A percentile compares a stretch with the other conserved stretches of the same genome.
These are phyloP conservation scores for Nudaria mundana DNA, from an alignment of 2,888 invertebrate genomes.

Conservation along the genomic window DNA sequence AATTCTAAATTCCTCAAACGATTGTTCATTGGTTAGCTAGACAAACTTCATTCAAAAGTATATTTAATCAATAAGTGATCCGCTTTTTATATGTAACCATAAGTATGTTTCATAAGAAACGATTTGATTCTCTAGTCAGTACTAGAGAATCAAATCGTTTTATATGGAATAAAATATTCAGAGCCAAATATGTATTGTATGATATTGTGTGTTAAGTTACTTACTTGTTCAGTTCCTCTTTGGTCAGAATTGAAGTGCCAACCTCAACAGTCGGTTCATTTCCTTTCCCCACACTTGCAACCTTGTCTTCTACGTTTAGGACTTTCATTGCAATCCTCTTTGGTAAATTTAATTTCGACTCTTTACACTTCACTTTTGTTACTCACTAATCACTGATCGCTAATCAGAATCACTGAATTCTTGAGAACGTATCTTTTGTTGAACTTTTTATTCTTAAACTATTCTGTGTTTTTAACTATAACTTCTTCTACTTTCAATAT, in stretches of 20 bases:
- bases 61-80: too few relatives aligned
- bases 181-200: background rate
- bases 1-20: too few relatives aligned
- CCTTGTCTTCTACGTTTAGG: slow-evolving; percentile 61
- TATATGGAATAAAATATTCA: too few relatives aligned
- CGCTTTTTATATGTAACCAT: too few relatives aligned
- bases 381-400: slow-evolving; percentile 22
- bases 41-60: too few relatives aligned
- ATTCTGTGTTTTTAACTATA: background rate
- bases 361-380: slow-evolving; percentile 25
- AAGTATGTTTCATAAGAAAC: too few relatives aligned
- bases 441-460: background rate
- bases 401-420: background rate
- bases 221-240: slow-evolving; percentile 72
- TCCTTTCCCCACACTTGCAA: slow-evolving; percentile 57
- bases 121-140: too few relatives aligned
- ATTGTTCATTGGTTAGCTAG: too few relatives aligned
- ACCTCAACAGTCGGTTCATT: slow-evolving; percentile 63
- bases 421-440: background rate
- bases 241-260: slow-evolving; percentile 51
- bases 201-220: slow-evolving; percentile 2
- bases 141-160: too few relatives aligned
- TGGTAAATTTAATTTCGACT: slow-evolving; percentile 3
- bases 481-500: too few relatives aligned
- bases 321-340: slow-evolving; percentile 62